Evolutionary conservation across 2,797 vertebrate species (phyloP).

Genomic region (Manis pentadactyla): DNA sequence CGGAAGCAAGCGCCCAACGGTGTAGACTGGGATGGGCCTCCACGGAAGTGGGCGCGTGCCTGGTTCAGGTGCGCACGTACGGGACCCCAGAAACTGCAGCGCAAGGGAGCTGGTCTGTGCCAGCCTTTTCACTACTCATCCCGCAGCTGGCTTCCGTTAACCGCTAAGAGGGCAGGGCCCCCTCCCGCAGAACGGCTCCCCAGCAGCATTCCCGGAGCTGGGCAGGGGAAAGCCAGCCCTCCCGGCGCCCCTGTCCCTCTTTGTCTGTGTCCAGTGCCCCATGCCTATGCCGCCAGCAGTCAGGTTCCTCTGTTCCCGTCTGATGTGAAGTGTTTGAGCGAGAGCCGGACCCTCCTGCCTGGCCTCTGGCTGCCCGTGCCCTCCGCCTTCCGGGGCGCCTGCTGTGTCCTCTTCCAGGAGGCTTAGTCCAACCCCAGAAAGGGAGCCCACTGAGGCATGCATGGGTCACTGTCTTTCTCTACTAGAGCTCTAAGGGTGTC

Average conservation of each 20-base stretch:
- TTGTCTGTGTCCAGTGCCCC: too few relatives aligned
- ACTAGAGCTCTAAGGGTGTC: fast-evolving
- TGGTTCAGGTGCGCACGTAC: background rate
- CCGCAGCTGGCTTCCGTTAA: background rate
- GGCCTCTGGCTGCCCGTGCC: background rate
- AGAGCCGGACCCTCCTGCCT: fast-evolving
- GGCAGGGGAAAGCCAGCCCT: background rate
- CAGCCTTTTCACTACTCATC: too few relatives aligned
- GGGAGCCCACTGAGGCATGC: too few relatives aligned
- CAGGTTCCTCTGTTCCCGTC: background rate
- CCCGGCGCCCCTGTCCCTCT: fast-evolving
- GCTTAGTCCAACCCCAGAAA: background rate
- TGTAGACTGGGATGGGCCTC: background rate
- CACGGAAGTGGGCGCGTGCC: background rate
- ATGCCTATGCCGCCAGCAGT: too few relatives aligned
- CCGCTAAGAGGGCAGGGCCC: too few relatives aligned
- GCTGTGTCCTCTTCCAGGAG: background rate
- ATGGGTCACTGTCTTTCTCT: too few relatives aligned
- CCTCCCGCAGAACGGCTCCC: background rate
- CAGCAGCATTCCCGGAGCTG: background rate
- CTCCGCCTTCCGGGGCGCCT: fast-evolving
- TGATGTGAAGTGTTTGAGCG: too few relatives aligned
- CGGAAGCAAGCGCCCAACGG: too few relatives aligned
- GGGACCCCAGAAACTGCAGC: background rate
- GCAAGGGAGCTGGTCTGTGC: background rate